Percentiles rank a stretch among this genome's conserved stretches.
phyloP scores from a whole-genome alignment of 2,797 vertebrate species.

The Takifugu rubripes region DNA sequence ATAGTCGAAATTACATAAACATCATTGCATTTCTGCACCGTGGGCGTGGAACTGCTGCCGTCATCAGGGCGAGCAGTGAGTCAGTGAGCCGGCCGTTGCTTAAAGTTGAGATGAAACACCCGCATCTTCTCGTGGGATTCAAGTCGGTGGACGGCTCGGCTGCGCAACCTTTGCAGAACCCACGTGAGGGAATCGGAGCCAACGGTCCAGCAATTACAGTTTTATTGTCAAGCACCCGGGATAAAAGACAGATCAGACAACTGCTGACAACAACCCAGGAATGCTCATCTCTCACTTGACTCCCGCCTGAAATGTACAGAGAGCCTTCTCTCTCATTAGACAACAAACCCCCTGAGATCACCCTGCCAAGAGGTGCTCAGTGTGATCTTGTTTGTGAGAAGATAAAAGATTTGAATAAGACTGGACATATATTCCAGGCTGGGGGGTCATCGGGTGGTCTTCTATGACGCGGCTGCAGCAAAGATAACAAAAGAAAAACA shows the following conservation, averaged over 20 bases:
- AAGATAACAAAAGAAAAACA: conserved; percentile 9
- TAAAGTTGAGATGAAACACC: too few relatives aligned
- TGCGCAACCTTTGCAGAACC: too few relatives aligned
- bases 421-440: conserved; percentile 28
- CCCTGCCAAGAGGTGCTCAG: conserved; percentile 8
- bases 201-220: too few relatives aligned
- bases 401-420: conserved; percentile 34
- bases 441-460: conserved; percentile 36
- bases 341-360: conserved; percentile 1
- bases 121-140: too few relatives aligned
- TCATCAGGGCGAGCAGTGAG: too few relatives aligned
- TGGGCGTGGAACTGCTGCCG: too few relatives aligned
- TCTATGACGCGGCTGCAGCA: conserved; percentile 24
- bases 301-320: background rate
- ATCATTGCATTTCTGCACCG: too few relatives aligned
- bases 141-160: too few relatives aligned
- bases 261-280: background rate
- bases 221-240: background rate
- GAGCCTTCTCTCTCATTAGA: too few relatives aligned
- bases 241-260: background rate
- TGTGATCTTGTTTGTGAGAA: conserved; percentile 28
- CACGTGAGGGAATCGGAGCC: too few relatives aligned
- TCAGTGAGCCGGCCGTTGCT: too few relatives aligned
- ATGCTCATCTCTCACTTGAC: background rate
- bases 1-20: too few relatives aligned